A percentile compares a stretch with the other conserved stretches of the same genome.
phyloP scores from a whole-genome alignment of 2,888 invertebrate species.

The Pseudanteris insignis region DNA sequence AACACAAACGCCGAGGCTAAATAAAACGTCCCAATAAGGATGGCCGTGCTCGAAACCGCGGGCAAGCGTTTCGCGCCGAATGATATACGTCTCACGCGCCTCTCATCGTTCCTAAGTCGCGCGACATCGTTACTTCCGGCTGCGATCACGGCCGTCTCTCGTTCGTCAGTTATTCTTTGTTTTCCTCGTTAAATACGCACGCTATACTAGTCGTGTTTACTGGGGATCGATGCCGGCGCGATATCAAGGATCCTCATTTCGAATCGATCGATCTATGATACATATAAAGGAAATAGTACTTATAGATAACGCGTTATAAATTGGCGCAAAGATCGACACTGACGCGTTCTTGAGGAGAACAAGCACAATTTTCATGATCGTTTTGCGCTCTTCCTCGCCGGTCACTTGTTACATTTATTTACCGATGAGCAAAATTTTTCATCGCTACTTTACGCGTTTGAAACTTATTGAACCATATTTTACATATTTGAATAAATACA shows the following conservation, averaged over 20 bases:
- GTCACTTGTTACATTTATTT: no score
- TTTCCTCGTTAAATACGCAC: conserved; percentile 31
- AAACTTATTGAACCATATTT: no score
- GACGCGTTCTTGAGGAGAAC: conserved; percentile 47
- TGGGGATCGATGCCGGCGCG: conserved; percentile 45
- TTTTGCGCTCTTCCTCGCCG: no score
- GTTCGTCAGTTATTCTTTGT: conserved; percentile 13
- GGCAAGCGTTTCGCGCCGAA: conserved; percentile 11
- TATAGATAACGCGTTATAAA: conserved; percentile 47
- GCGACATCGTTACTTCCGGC: conserved; percentile 1
- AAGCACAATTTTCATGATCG: conserved; percentile 33
- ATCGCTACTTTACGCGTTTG: no score
- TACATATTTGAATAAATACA: no score
- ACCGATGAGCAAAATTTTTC: no score
- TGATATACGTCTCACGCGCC: conserved; percentile 26
- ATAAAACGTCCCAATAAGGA: conserved; percentile 39
- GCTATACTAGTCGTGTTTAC: conserved; percentile 41
- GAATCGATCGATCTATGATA: conserved; percentile 46
- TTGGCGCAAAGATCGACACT: conserved; percentile 49
- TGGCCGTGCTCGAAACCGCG: conserved; percentile 9
- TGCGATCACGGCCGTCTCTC: conserved; percentile 10
- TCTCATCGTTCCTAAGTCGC: conserved; percentile 10
- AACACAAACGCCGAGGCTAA: conserved; percentile 44
- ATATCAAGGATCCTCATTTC: conserved; percentile 45
- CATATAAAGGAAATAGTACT: conserved; percentile 46